These are phyloP conservation scores for Laterallus jamaicensis DNA, from an alignment of 2,113 vertebrate species.

Conservation along the genomic window DNA sequence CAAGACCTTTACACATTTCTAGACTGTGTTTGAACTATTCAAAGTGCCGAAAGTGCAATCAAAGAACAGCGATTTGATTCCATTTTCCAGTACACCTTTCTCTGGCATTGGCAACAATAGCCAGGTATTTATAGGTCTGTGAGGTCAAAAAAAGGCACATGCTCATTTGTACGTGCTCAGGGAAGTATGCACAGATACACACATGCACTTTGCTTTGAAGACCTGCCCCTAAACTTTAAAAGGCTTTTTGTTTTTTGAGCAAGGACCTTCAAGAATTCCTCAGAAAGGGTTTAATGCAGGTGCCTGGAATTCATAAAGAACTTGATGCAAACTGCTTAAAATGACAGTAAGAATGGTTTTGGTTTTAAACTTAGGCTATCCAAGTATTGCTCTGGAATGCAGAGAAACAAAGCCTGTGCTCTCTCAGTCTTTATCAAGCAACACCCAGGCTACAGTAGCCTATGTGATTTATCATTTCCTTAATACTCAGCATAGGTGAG, in stretches of 20 bases:
- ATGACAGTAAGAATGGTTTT: neutral
- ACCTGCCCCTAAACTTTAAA: neutral
- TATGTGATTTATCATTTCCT: neutral
- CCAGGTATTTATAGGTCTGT: neutral
- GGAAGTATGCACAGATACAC: neutral
- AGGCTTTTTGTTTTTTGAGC: neutral
- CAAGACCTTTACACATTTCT: neutral
- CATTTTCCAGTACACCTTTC: neutral
- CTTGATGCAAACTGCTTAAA: neutral
- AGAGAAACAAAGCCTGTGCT: neutral
- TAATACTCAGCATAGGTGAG: neutral
- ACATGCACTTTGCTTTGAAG: neutral
- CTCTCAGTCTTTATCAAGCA: neutral
- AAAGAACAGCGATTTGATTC: neutral
- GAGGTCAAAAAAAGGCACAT: neutral
- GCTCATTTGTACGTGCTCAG: neutral
- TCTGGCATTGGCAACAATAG: neutral
- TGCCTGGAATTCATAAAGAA: neutral
- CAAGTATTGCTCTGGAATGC: slow-evolving; percentile 17
- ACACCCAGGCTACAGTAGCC: neutral
- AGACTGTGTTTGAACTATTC: slow-evolving; percentile 28
- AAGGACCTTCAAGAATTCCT: neutral
- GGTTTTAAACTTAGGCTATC: neutral
- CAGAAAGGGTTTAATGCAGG: neutral
- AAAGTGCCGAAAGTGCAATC: slow-evolving; percentile 70